Evolutionary conservation across 1,140 invertebrate species (phyloP).

Genomic region (Trichonephila clavipes): DNA sequence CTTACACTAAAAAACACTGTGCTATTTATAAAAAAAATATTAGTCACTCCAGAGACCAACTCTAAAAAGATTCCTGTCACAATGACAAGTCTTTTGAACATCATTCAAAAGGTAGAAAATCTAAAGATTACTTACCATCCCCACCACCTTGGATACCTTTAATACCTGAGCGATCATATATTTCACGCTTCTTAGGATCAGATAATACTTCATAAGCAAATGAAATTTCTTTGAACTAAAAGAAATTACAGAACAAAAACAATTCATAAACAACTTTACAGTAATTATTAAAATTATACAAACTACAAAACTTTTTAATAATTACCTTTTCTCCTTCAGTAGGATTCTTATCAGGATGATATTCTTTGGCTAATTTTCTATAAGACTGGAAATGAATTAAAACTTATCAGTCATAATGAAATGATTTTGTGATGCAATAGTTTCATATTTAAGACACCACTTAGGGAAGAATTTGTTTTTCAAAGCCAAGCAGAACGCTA

Average conservation of each 20-base stretch:
- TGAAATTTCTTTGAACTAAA: slow-evolving; percentile 91
- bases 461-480: too few relatives aligned
- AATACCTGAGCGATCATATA: slow-evolving; percentile 89
- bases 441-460: too few relatives aligned
- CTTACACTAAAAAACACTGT: too few relatives aligned
- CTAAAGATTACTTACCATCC: slow-evolving; percentile 56
- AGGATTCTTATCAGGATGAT: slow-evolving; percentile 93
- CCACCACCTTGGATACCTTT: slow-evolving; percentile 88
- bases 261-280: not conserved
- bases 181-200: slow-evolving; percentile 83
- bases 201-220: slow-evolving; percentile 93
- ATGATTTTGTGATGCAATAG: too few relatives aligned
- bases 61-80: too few relatives aligned
- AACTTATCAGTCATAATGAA: not conserved
- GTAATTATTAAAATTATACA: not conserved
- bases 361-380: slow-evolving; percentile 91
- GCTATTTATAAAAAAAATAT: too few relatives aligned
- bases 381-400: slow-evolving; percentile 85
- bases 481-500: too few relatives aligned
- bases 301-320: not conserved
- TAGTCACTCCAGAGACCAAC: too few relatives aligned
- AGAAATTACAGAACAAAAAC: slow-evolving; percentile 47
- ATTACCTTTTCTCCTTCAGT: slow-evolving; percentile 83
- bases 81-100: too few relatives aligned
- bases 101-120: too few relatives aligned